phyloP scores from a whole-genome alignment of 2,797 vertebrate species.

The Hemitrygon akajei region DNA sequence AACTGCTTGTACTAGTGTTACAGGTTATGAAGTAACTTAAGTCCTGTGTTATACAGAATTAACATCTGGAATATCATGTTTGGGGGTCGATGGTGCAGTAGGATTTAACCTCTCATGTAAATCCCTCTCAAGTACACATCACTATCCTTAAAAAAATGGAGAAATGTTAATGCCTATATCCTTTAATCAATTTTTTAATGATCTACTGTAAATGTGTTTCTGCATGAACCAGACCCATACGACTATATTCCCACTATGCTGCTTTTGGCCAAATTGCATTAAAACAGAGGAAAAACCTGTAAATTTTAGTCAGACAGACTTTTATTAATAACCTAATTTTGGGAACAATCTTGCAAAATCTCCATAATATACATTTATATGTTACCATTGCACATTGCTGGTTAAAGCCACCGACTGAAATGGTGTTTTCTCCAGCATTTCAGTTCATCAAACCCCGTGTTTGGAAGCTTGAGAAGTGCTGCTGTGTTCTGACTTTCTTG shows the following conservation, averaged over 20 bases:
- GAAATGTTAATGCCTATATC: neutral
- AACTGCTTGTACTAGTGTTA: neutral
- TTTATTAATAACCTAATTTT: neutral
- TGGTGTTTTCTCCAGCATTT: neutral
- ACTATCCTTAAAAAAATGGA: neutral
- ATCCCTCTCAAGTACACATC: neutral
- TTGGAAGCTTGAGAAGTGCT: neutral
- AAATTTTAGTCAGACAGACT: neutral
- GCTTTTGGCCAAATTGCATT: neutral
- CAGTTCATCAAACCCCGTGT: neutral
- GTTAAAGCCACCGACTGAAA: neutral
- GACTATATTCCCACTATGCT: neutral
- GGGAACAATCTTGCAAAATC: neutral
- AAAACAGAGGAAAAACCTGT: neutral
- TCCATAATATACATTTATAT: too few species aligned
- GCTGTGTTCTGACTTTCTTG: neutral
- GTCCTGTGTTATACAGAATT: neutral
- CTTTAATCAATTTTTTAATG: neutral
- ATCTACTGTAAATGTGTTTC: neutral
- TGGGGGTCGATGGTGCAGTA: too few species aligned
- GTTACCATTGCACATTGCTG: neutral
- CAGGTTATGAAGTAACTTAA: neutral
- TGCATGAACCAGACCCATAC: neutral
- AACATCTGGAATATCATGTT: neutral
- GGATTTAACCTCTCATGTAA: neutral